Conservation (phyloP, 2,113 vertebrate species). For the Barnardius zonarius region DNA sequence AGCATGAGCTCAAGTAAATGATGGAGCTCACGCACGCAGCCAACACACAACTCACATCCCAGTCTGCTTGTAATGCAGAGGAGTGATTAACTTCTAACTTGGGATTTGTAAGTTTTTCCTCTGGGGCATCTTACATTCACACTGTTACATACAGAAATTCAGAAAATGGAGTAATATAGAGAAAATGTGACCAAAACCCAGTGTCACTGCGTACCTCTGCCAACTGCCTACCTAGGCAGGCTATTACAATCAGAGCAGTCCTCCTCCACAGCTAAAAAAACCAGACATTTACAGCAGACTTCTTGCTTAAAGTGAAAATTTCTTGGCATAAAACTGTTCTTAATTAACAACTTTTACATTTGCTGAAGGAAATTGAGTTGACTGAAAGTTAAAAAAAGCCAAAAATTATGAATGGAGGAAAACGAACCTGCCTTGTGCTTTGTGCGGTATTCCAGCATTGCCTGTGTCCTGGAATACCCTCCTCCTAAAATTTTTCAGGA, state of each 20-base stretch:
- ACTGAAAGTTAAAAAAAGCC: background rate
- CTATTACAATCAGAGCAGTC: background rate
- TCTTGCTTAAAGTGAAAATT: background rate
- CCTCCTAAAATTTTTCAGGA: background rate
- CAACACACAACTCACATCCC: fast-evolving
- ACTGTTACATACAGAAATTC: fast-evolving
- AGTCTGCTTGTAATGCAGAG: fast-evolving
- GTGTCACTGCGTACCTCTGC: background rate
- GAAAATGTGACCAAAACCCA: background rate
- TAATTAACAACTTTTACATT: background rate
- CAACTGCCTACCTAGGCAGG: background rate
- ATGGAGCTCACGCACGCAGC: fast-evolving
- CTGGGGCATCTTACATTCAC: background rate
- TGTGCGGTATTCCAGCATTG: background rate
- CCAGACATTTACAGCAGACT: background rate
- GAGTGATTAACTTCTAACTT: fast-evolving
- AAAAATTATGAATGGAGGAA: background rate
- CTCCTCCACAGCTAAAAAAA: fast-evolving
- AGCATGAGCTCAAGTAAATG: background rate
- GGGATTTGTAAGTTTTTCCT: background rate
- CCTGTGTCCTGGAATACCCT: background rate
- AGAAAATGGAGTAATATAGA: background rate
- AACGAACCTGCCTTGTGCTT: background rate
- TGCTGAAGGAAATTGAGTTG: background rate
- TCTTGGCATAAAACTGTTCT: background rate